Conservation (phyloP, 2,797 vertebrate genomes). For the Synaphobranchus kaupii region DNA sequence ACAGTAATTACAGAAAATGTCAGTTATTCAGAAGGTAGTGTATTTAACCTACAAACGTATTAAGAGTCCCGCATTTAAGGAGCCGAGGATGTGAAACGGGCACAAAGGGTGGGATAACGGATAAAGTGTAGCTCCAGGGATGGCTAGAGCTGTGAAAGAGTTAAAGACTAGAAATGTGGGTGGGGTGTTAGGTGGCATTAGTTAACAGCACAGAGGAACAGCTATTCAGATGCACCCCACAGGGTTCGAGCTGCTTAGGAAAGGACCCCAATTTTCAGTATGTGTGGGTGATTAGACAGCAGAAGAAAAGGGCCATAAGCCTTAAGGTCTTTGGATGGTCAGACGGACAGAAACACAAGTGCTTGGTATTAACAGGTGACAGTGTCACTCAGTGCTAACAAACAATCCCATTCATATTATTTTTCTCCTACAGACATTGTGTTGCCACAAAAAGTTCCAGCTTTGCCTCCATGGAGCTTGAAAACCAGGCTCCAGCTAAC, state of each 20-base stretch:
- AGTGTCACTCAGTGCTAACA: background rate
- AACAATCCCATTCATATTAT: background rate
- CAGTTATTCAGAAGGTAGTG: background rate
- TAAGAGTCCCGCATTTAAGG: background rate
- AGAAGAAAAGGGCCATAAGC: slow-evolving; percentile 48
- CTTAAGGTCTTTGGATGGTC: background rate
- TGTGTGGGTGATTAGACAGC: slow-evolving; percentile 70
- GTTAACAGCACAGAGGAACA: slow-evolving; percentile 48
- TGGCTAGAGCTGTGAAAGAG: slow-evolving; percentile 45
- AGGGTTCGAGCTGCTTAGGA: slow-evolving; percentile 65
- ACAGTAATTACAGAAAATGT: background rate
- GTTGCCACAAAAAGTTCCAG: background rate
- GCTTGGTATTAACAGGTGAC: slow-evolving; percentile 40
- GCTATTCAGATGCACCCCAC: slow-evolving; percentile 54
- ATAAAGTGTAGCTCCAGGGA: slow-evolving; percentile 4
- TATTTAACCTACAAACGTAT: background rate
- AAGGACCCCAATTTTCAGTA: slow-evolving; percentile 69
- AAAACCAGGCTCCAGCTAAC: background rate
- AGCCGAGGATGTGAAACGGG: background rate
- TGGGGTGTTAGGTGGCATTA: slow-evolving; percentile 36
- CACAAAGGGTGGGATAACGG: background rate
- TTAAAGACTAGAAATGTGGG: slow-evolving; percentile 50
- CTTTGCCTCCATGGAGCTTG: background rate
- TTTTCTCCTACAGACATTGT: background rate
- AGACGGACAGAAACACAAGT: slow-evolving; percentile 27